These are phyloP conservation scores for Apistogramma diplotaenia DNA, from an alignment of 2,113 vertebrate species.

Conservation along the genomic window DNA sequence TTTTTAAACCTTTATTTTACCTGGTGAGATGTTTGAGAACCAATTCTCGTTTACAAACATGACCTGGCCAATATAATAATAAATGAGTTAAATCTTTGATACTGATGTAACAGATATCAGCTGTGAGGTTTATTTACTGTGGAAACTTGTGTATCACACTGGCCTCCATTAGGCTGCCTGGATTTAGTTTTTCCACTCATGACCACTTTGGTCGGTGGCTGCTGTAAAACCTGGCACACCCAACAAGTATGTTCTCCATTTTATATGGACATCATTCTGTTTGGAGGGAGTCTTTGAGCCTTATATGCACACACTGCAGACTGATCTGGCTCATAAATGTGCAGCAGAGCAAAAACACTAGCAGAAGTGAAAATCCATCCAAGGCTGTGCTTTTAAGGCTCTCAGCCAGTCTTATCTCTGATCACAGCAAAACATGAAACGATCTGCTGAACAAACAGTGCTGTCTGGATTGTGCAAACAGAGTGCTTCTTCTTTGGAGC, in stretches of 20 bases:
- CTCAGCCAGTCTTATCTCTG: neutral
- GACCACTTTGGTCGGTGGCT: neutral
- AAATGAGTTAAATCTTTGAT: neutral
- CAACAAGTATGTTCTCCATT: neutral
- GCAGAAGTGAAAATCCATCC: neutral
- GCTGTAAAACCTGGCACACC: neutral
- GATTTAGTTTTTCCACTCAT: neutral
- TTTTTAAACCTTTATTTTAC: too few relatives aligned
- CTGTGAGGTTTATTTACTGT: neutral
- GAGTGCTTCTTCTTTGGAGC: neutral
- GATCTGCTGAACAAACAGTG: neutral
- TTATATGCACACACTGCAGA: neutral
- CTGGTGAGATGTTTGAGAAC: too few relatives aligned
- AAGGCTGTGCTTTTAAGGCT: neutral
- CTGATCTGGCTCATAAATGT: neutral
- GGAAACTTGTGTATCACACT: fast-evolving
- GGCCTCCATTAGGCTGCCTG: neutral
- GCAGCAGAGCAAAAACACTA: neutral
- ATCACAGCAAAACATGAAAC: neutral
- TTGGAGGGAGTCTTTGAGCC: neutral
- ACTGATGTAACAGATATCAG: neutral
- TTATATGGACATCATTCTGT: neutral
- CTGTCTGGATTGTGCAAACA: neutral
- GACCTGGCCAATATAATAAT: neutral
- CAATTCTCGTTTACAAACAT: too few relatives aligned